Evolutionary conservation across 2,888 invertebrate species (phyloP).

Genomic region (Coenonympha glycerion): DNA sequence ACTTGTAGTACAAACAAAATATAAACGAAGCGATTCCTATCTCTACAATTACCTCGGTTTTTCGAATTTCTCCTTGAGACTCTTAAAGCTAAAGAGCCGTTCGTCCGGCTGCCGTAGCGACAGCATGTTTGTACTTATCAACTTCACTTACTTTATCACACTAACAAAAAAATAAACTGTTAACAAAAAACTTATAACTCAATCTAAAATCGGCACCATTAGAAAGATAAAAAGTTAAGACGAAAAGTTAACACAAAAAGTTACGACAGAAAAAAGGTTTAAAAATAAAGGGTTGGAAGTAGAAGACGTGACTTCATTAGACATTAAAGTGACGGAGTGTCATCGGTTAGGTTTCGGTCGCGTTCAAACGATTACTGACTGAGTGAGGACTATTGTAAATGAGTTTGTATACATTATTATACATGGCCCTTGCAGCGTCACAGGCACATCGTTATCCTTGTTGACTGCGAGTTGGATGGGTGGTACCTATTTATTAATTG

Average conservation of each 20-base stretch:
- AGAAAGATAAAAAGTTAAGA: neutral
- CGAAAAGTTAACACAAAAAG: neutral
- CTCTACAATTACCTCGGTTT: slow-evolving; percentile 48
- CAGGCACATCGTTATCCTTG: slow-evolving; percentile 33
- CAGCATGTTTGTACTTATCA: slow-evolving; percentile 44
- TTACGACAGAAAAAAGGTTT: slow-evolving; percentile 4
- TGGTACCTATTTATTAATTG: neutral
- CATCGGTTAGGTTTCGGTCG: slow-evolving; percentile 36
- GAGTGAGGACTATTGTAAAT: slow-evolving; percentile 27
- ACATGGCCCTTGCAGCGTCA: slow-evolving; percentile 30
- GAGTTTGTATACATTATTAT: slow-evolving; percentile 31
- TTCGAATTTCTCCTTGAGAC: slow-evolving; percentile 64
- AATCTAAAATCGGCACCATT: slow-evolving; percentile 3
- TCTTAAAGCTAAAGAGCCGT: slow-evolving; percentile 59
- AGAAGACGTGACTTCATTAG: slow-evolving; percentile 25
- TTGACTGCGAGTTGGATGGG: slow-evolving; percentile 1
- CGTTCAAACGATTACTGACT: slow-evolving; percentile 37
- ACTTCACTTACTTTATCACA: slow-evolving; percentile 24
- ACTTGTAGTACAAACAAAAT: no score
- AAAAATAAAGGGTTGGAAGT: slow-evolving; percentile 5
- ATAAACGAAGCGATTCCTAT: neutral
- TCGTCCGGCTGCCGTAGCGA: slow-evolving; percentile 52
- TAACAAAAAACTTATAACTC: slow-evolving; percentile 5
- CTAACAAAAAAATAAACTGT: slow-evolving; percentile 12
- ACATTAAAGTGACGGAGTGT: slow-evolving; percentile 27